These are phyloP conservation scores for Protaetia brevitarsis DNA, from an alignment of 1,140 invertebrate genomes.

Conservation along the genomic window DNA sequence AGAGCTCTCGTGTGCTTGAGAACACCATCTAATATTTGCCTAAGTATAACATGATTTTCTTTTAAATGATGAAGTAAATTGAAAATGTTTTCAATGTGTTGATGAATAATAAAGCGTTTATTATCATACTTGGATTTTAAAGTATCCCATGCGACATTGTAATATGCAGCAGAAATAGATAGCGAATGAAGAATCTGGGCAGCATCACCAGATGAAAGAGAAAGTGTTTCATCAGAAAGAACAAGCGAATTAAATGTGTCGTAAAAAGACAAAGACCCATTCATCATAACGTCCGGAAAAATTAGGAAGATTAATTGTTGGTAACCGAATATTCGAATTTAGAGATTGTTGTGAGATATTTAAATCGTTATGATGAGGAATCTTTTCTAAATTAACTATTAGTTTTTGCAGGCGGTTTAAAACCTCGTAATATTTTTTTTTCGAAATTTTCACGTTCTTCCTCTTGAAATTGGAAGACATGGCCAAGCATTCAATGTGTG, in stretches of 20 bases:
- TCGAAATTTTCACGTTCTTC: neutral
- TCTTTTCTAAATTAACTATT: neutral
- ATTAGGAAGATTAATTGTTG: slow-evolving; percentile 33
- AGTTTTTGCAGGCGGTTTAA: no score
- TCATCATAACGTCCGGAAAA: slow-evolving; percentile 39
- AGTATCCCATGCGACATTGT: slow-evolving; percentile 38
- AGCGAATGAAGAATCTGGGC: slow-evolving; percentile 37
- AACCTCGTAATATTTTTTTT: neutral
- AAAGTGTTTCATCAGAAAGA: slow-evolving; percentile 29
- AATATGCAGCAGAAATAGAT: slow-evolving; percentile 41
- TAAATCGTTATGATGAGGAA: neutral
- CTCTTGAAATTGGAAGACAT: neutral
- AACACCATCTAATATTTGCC: no score
- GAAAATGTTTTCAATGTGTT: no score
- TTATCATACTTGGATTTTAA: slow-evolving; percentile 39
- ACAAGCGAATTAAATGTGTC: slow-evolving; percentile 38
- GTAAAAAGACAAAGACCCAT: slow-evolving; percentile 35
- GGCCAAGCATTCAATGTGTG: no score
- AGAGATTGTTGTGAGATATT: no score
- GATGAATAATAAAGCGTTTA: slow-evolving; percentile 39
- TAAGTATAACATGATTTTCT: no score
- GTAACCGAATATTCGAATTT: neutral
- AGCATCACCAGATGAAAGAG: slow-evolving; percentile 40
- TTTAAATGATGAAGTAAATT: no score
- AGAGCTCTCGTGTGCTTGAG: no score